A percentile compares a stretch with the other conserved stretches of the same genome.
These are phyloP conservation scores for Thripadectes ignobilis DNA, from an alignment of 2,797 vertebrate genomes.

Conservation along the genomic window DNA sequence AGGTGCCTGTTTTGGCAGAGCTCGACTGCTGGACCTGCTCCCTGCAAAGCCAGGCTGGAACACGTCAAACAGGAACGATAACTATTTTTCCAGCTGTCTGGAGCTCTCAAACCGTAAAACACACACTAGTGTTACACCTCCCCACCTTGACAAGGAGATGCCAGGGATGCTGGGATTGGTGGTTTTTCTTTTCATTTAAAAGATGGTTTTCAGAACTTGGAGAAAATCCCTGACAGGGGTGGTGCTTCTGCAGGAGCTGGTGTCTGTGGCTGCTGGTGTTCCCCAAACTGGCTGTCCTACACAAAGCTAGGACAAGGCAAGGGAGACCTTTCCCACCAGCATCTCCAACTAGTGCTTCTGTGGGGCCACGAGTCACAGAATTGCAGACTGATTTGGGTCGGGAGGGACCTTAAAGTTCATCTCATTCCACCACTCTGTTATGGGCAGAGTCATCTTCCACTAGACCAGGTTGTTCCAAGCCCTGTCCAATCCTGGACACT, in stretches of 20 bases:
- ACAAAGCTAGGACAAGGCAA: not conserved
- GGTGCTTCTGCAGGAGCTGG: not conserved
- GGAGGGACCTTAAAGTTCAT: not conserved
- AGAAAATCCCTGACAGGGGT: not conserved
- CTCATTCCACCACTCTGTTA: too few species aligned
- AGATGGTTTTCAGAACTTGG: not conserved
- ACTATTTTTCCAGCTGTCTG: constrained; percentile 50
- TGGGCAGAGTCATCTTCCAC: not conserved
- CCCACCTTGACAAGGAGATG: not conserved
- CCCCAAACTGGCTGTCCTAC: not conserved
- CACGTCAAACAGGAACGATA: not conserved
- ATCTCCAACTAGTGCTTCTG: not conserved
- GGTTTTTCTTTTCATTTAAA: not conserved
- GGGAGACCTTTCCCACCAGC: not conserved
- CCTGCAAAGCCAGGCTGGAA: constrained; percentile 15
- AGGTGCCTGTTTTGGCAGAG: constrained; percentile 48
- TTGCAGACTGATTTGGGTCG: not conserved
- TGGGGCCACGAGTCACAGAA: not conserved
- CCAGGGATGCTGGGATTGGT: not conserved
- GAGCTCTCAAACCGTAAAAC: not conserved
- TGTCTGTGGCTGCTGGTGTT: not conserved
- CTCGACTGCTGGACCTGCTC: constrained; percentile 25
- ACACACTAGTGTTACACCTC: not conserved
- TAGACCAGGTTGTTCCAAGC: not conserved
- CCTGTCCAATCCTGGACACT: rapidly evolving